Percentiles rank a stretch among this genome's conserved stretches.
These are phyloP conservation scores for Caenorhabditis japonica DNA, from an alignment of 2,888 invertebrate genomes.

Conservation along the genomic window DNA sequence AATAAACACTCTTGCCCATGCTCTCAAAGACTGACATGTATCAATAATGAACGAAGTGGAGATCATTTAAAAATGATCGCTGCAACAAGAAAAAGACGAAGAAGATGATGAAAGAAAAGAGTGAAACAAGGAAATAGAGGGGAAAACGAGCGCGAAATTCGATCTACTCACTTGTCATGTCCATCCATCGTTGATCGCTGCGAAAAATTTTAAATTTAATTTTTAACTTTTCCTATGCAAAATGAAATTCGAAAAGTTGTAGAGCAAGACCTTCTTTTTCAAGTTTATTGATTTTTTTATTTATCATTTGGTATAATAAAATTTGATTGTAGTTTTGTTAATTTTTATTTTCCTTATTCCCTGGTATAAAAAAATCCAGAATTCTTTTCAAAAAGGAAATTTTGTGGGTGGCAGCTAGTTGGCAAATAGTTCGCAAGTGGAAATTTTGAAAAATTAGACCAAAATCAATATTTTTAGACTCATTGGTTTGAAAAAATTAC, in stretches of 20 bases:
- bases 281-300: not conserved
- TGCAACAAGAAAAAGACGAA: not conserved
- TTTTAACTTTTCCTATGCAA: constrained; percentile 8
- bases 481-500: too few relatives aligned
- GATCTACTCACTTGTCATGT: constrained; percentile 24
- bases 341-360: not conserved
- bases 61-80: too few relatives aligned
- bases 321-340: not conserved
- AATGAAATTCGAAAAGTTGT: not conserved
- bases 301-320: not conserved
- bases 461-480: too few relatives aligned
- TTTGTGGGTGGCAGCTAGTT: too few relatives aligned
- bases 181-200: constrained; percentile 1
- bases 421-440: too few relatives aligned
- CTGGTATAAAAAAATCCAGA: not conserved
- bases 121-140: not conserved
- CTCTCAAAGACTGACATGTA: too few relatives aligned
- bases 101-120: not conserved
- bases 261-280: too few relatives aligned
- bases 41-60: constrained; percentile 25
- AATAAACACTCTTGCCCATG: too few relatives aligned
- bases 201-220: constrained; percentile 28
- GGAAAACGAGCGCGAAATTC: constrained; percentile 21
- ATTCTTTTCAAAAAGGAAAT: too few relatives aligned
- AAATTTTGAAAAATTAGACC: too few relatives aligned